Evolutionary conservation across 2,888 invertebrate species (phyloP), one percentile per base, ranked within the genome.

Genomic region (Chrysolina oricalcia): DNA sequence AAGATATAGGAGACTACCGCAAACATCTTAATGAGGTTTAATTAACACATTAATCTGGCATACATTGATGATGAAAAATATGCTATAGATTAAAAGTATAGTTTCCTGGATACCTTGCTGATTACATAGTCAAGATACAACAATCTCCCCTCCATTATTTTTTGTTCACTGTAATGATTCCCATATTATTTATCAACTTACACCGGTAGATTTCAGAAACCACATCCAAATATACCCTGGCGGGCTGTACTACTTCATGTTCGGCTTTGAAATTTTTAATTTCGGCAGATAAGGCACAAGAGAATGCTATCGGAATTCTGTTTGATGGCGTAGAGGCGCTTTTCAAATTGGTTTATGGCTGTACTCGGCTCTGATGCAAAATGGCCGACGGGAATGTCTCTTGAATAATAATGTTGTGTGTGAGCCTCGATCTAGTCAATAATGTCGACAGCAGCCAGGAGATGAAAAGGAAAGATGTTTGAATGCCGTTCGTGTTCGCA

Each of bases 261-360:
- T 43, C 43, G 1, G 43, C 43, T 43, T 43, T n/a, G 35, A 59
- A 23, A 35, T 75, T 74, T 72, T 74, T 66, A 74, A 74, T 74
- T 74, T 74, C 50, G 59, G 50, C 56, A 68, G 73, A 69, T 67
- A 73, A 69, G 73, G 67, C 69, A 50, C 63, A 73, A 68, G 66
- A 66, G 74, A 74, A 74, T 74, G 70, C 72, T 64, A 63, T 75
- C 68, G 80, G 77, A 77, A 81, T 83, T 82, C 70, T 71, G 74
- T 78, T 78, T 77, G 76, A 75, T 68, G 72, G 64, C 48, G 71
- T 69, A 70, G 66, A 70, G 70, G 68, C 73, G 76, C 79, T 73
- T 74, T 76, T 65, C 70, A 76, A 78, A 80, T 78, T 78, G 78
- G 78, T 80, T 80, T 76, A 72, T 76, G 74, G 75, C 72, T 74